Conservation (phyloP, 1,140 invertebrate genomes). For the Polypedilum vanderplanki region DNA sequence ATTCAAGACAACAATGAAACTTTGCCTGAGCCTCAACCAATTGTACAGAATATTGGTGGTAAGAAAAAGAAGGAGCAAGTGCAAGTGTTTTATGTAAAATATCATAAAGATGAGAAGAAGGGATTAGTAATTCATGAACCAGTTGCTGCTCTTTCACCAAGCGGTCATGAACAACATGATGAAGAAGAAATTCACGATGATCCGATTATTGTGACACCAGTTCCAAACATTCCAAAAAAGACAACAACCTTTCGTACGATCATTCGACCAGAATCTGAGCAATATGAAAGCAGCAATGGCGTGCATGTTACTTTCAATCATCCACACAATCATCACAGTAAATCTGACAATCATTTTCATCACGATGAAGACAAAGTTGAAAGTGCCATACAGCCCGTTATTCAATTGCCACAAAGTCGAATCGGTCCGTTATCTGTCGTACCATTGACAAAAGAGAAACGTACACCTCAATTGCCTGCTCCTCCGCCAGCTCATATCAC, state of each 20-base stretch:
- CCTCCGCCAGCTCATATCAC: slow-evolving; percentile 31
- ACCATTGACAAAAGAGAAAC: slow-evolving; percentile 8
- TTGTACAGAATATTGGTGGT: slow-evolving; percentile 47
- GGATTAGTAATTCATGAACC: slow-evolving; percentile 42
- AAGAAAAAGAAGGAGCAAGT: slow-evolving; percentile 70
- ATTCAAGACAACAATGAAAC: slow-evolving; percentile 82
- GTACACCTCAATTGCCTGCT: slow-evolving; percentile 32
- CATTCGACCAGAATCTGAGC: slow-evolving; percentile 74
- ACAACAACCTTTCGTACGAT: slow-evolving; percentile 73
- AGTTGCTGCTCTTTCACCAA: slow-evolving; percentile 39
- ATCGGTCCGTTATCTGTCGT: slow-evolving; percentile 37
- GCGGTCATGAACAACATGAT: slow-evolving; percentile 41
- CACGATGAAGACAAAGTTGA: slow-evolving; percentile 48
- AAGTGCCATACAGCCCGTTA: slow-evolving; percentile 52
- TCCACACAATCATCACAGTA: slow-evolving; percentile 49
- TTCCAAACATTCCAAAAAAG: slow-evolving; percentile 52
- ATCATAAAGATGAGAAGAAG: slow-evolving; percentile 68
- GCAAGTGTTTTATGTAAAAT: slow-evolving; percentile 84
- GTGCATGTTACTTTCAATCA: slow-evolving; percentile 69
- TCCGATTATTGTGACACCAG: slow-evolving; percentile 64
- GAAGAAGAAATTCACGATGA: slow-evolving; percentile 67
- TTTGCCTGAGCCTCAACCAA: slow-evolving; percentile 57
- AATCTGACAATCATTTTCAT: slow-evolving; percentile 48
- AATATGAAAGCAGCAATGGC: slow-evolving; percentile 65
- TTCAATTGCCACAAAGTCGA: slow-evolving; percentile 49